Conservation (phyloP, 2,113 vertebrate species). For the Crypturellus undulatus region DNA sequence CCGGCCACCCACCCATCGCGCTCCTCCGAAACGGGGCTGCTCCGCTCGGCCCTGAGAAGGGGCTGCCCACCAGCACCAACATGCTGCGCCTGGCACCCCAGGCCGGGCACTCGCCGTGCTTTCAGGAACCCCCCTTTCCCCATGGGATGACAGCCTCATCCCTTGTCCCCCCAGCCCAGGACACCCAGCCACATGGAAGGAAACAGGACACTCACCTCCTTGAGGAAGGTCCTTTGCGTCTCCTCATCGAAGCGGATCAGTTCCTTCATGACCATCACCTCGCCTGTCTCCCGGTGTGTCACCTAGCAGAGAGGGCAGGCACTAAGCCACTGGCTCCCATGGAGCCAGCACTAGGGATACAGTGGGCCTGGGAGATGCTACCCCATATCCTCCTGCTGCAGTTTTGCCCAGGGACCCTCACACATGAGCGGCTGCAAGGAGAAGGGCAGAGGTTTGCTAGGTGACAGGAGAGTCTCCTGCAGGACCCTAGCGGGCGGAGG, state of each 20-base stretch:
- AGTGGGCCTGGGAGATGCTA: neutral
- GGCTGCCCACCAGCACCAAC: neutral
- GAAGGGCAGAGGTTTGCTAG: too few relatives aligned
- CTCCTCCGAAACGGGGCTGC: neutral
- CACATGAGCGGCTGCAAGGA: neutral
- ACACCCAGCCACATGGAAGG: neutral
- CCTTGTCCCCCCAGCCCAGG: neutral
- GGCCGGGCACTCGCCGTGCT: neutral
- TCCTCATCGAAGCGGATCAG: slow-evolving; percentile 96
- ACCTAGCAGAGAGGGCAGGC: slow-evolving; percentile 77
- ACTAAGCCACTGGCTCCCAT: neutral
- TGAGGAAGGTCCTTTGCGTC: slow-evolving; percentile 94
- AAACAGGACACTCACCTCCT: slow-evolving; percentile 83
- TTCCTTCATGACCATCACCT: slow-evolving; percentile 99
- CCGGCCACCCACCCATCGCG: neutral
- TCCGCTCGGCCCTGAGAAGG: neutral
- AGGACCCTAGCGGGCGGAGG: neutral
- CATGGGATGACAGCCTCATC: neutral
- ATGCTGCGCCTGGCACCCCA: too few relatives aligned
- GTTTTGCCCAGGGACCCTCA: accelerated
- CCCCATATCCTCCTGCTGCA: too few relatives aligned
- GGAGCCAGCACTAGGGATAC: neutral
- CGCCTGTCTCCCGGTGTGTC: slow-evolving; percentile 92
- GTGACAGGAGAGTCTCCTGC: too few relatives aligned
- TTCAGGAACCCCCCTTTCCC: neutral